Base-by-base conservation (phyloP, 1,140 invertebrate species). In the Camponotus vicinus region DNA sequence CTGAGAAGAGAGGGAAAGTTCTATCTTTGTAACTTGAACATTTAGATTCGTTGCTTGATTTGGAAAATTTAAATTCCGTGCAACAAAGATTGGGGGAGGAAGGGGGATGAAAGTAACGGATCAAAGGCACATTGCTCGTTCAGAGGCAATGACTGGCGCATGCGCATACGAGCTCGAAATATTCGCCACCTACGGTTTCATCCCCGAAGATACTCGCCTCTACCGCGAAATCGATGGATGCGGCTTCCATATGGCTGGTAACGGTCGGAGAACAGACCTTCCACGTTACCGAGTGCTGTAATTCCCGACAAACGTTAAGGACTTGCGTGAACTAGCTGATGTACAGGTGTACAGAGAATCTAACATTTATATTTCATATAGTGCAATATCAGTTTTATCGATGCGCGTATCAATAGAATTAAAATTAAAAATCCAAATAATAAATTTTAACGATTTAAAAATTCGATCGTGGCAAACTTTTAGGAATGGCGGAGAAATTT, bases 141-240 rank as follows among this genome's bases (percentile, higher is more conserved):
- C n/a, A 40, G 15, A 13, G 7, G 0, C 8, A 40, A 18, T 2
- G 2, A 55, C 15, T 27, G 11, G 9, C 87, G 88, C 84, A 86
- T 86, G 87, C 83, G 61, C 77, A 9, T 37, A 7, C 27, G 8
- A 13, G 32, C 13, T 32, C 5, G 0, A 37, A 61, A 42, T 21
- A 15, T 21, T 86, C 87, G 88, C 88, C 88, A 89, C 69, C 88
- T 89, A 83, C 79, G 69, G 70, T 83, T 83, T 75, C 69, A 21
- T 21, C 69, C 79, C 40, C 73, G 79, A 83, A 83, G 27, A 75
- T 61, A 61, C 55, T 83, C 55, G 49, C 79, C n/a, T 57, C 73
- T 49, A 71, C 40, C 55, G n/a, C 55, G 8, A 32, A 42, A 83
- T 82, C 79, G 69, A 75, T 83, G n/a, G 32, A 75, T 18, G 27